Conservation (phyloP, 1,140 invertebrate genomes). For the Dufourea novaeangliae region DNA sequence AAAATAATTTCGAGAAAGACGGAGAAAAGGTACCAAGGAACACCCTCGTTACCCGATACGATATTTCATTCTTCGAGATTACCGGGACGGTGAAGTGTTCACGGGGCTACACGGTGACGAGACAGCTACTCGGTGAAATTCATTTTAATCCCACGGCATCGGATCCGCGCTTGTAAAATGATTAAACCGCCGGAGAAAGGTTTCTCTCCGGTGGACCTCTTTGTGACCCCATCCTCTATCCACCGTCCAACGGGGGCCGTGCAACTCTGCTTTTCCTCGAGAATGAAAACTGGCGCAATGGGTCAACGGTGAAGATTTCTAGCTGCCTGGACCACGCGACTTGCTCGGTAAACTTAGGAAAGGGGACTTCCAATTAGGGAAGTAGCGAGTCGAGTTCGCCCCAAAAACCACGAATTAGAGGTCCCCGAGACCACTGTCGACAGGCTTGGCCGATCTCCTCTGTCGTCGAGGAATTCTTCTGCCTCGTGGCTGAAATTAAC, state of each 20-base stretch:
- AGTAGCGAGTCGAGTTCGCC: constrained; percentile 53
- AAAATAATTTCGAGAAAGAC: constrained; percentile 2
- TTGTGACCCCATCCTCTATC: not conserved
- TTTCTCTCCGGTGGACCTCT: not conserved
- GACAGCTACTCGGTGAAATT: not conserved
- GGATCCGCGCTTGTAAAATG: not conserved
- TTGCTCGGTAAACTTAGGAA: constrained; percentile 6
- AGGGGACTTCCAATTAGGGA: constrained; percentile 55
- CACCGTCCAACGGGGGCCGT: too few species aligned
- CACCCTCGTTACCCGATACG: not conserved
- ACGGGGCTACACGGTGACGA: not conserved
- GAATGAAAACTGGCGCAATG: constrained; percentile 1
- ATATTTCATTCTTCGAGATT: constrained; percentile 32
- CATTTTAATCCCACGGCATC: not conserved
- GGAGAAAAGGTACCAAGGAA: not conserved
- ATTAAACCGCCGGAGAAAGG: constrained; percentile 16
- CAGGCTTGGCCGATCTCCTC: not conserved
- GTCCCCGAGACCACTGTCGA: not conserved
- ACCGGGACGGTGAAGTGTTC: not conserved
- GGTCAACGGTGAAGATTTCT: constrained; percentile 5
- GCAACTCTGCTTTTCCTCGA: not conserved
- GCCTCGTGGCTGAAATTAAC: not conserved
- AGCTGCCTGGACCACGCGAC: not conserved
- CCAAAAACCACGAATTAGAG: constrained; percentile 60
- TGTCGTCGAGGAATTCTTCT: not conserved